A percentile compares a stretch with the other conserved stretches of the same genome.
Conservation (phyloP, 35 echinoderm and acorn worm species). For the Ophiothrix spiculata region DNA sequence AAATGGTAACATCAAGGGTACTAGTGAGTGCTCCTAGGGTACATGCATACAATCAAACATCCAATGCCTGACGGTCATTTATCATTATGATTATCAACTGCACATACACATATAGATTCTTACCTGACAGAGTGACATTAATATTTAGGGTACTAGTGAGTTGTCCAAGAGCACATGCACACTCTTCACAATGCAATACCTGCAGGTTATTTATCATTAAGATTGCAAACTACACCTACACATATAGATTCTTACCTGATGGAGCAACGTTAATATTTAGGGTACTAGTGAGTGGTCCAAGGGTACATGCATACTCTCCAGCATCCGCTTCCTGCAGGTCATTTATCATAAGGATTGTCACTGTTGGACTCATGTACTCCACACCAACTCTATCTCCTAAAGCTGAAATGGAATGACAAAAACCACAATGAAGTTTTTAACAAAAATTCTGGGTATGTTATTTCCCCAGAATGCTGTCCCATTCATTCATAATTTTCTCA, state of each 20-base stretch:
- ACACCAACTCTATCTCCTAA: constrained; percentile 47
- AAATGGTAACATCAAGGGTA: too few species aligned
- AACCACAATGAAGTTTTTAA: too few species aligned
- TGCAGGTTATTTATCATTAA: constrained; percentile 61
- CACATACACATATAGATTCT: too few species aligned
- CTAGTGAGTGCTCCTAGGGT: too few species aligned
- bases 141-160: constrained; percentile 64
- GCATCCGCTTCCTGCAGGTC: constrained; percentile 50
- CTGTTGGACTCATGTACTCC: constrained; percentile 26
- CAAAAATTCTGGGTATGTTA: too few species aligned
- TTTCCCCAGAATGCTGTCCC: too few species aligned
- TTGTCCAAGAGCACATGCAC: constrained; percentile 55
- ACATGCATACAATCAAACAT: too few species aligned
- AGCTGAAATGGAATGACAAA: constrained; percentile 20
- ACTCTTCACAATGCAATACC: constrained; percentile 47
- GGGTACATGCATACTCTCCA: constrained; percentile 65
- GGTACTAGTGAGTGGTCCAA: constrained; percentile 51
- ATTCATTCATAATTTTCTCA: too few species aligned
- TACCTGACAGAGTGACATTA: constrained; percentile 8
- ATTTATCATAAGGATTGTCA: constrained; percentile 55
- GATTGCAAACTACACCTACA: too few species aligned
- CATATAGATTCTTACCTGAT: too few species aligned
- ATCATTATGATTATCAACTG: too few species aligned
- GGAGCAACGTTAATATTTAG: constrained; percentile 45
- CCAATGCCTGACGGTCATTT: too few species aligned